Evolutionary conservation across 1,140 invertebrate genomes (phyloP).

Genomic region (Leptinotarsa texana): DNA sequence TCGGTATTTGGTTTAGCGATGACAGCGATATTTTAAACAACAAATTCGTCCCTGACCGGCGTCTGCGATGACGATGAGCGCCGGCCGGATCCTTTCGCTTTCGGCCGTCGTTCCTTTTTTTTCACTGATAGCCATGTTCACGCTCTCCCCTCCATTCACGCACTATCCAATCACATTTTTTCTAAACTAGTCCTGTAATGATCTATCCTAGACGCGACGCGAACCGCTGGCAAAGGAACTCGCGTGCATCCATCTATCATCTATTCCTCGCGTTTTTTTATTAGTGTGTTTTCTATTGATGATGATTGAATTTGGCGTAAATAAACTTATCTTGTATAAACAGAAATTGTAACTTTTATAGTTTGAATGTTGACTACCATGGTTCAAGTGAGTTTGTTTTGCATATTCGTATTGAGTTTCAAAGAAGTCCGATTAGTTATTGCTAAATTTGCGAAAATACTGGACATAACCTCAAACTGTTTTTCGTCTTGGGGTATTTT

Average conservation of each 20-base stretch:
- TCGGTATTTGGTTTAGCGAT: slow-evolving; percentile 7
- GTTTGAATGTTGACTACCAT: slow-evolving; percentile 39
- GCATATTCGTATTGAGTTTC: slow-evolving; percentile 11
- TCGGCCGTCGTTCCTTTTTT: slow-evolving; percentile 39
- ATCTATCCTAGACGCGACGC: slow-evolving; percentile 39
- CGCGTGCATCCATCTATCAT: slow-evolving; percentile 24
- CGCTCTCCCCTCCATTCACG: slow-evolving; percentile 30
- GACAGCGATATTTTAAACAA: slow-evolving; percentile 28
- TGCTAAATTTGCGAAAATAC: slow-evolving; percentile 13
- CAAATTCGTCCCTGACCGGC: slow-evolving; percentile 37
- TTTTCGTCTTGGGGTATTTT: too few species aligned
- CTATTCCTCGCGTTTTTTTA: slow-evolving; percentile 8
- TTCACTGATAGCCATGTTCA: slow-evolving; percentile 43
- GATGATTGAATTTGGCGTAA: slow-evolving; percentile 14
- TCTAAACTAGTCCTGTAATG: slow-evolving; percentile 9
- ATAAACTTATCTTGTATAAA: slow-evolving; percentile 20
- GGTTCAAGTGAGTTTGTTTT: slow-evolving; percentile 40
- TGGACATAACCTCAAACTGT: background rate
- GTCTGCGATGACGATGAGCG: slow-evolving; percentile 17
- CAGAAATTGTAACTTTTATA: slow-evolving; percentile 13
- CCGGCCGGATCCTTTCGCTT: slow-evolving; percentile 38
- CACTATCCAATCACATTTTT: slow-evolving; percentile 41
- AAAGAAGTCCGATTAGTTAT: slow-evolving; percentile 13
- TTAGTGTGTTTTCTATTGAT: background rate
- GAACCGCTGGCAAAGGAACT: slow-evolving; percentile 22